Percentiles rank a stretch among this genome's conserved stretches.
phyloP scores from a whole-genome alignment of 2,113 vertebrate species.

The Scortum barcoo region DNA sequence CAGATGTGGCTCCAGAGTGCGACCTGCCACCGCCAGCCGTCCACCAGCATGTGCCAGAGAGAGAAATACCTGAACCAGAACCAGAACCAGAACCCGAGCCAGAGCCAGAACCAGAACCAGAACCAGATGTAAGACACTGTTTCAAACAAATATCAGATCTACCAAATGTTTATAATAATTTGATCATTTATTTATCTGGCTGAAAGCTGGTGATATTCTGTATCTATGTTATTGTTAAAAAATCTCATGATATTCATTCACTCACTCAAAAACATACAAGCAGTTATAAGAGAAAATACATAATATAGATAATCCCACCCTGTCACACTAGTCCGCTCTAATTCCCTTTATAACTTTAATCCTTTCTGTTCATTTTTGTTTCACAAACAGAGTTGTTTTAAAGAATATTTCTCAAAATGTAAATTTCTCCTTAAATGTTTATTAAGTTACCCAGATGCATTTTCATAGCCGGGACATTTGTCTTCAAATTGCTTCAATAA shows the following conservation, averaged over 20 bases:
- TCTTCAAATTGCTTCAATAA: neutral
- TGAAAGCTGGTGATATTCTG: neutral
- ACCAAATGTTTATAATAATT: neutral
- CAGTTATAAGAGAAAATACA: too few species aligned
- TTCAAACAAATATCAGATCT: neutral
- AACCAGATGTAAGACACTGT: conserved; percentile 31
- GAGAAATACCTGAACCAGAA: conserved; percentile 44
- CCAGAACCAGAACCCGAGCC: conserved; percentile 54
- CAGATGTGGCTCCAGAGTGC: conserved; percentile 65
- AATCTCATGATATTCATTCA: neutral
- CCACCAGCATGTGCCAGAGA: conserved; percentile 39
- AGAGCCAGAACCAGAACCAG: conserved; percentile 40
- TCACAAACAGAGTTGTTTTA: neutral
- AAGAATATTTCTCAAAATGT: neutral
- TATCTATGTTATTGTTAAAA: neutral
- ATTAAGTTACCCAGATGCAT: neutral
- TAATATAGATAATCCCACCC: neutral
- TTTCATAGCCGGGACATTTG: neutral
- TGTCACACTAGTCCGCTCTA: neutral
- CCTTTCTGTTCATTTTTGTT: neutral
- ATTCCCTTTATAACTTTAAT: neutral
- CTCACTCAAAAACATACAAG: neutral
- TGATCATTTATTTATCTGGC: neutral
- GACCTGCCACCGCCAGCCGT: conserved; percentile 53
- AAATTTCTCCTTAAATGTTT: too few species aligned